Percentiles rank a stretch among this genome's conserved stretches.
phyloP scores from a whole-genome alignment of 2,113 vertebrate species.

The Chloropsis hardwickii region DNA sequence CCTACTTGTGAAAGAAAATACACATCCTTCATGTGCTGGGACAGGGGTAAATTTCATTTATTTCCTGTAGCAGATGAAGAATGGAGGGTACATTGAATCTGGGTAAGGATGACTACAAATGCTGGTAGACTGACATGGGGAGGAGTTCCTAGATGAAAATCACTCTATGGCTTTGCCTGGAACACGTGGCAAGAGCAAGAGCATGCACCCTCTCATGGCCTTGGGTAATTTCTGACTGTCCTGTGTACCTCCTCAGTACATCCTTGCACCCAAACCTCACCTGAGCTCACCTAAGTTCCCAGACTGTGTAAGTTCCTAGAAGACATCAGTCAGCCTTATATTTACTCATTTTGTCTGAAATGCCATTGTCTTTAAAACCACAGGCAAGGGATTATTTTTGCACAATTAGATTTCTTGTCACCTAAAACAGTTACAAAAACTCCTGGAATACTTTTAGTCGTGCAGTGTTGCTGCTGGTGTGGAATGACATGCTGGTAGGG shows the following conservation, averaged over 20 bases:
- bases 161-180: neutral
- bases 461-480: neutral
- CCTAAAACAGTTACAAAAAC: neutral
- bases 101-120: neutral
- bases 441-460: neutral
- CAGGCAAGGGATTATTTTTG: neutral
- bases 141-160: neutral
- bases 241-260: neutral
- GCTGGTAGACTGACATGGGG: neutral
- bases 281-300: neutral
- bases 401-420: neutral
- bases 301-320: neutral
- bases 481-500: neutral
- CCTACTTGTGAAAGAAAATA: neutral
- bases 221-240: neutral
- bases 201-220: rapidly evolving
- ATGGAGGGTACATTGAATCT: neutral
- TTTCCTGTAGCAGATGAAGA: neutral
- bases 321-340: neutral
- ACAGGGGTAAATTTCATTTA: neutral
- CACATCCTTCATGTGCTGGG: neutral
- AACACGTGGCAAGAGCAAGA: neutral
- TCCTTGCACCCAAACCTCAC: neutral
- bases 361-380: neutral
- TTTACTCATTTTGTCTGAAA: neutral